A percentile compares a stretch with the other conserved stretches of the same genome.
Evolutionary conservation across 1,140 invertebrate genomes (phyloP).

Genomic region (Matsumurasca onukii): DNA sequence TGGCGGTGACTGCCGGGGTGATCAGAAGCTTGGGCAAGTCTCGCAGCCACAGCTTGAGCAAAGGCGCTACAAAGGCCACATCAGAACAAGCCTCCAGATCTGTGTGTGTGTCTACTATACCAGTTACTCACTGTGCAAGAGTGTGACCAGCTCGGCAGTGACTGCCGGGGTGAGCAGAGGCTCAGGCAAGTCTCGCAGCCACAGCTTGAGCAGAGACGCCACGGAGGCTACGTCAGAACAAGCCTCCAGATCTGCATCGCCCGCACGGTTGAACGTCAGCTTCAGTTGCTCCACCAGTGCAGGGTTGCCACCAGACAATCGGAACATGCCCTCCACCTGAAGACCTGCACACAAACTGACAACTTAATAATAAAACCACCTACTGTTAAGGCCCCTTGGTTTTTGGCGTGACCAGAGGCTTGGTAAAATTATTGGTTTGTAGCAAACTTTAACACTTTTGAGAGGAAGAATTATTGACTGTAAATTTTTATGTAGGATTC

Average conservation of each 20-base stretch:
- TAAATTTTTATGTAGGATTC: too few species aligned
- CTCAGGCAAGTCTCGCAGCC: slow-evolving; percentile 54
- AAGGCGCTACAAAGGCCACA: slow-evolving; percentile 51
- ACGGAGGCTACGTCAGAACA: slow-evolving; percentile 51
- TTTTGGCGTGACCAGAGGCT: too few species aligned
- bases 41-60: slow-evolving; percentile 53
- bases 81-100: slow-evolving; percentile 51
- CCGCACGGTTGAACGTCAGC: slow-evolving; percentile 50
- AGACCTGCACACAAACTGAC: slow-evolving; percentile 45
- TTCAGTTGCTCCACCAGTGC: slow-evolving; percentile 50
- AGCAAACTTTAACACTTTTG: too few species aligned
- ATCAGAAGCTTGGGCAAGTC: slow-evolving; percentile 54
- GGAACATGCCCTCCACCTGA: slow-evolving; percentile 49
- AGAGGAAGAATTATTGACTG: too few species aligned
- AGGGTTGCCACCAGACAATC: slow-evolving; percentile 49
- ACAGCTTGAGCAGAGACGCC: slow-evolving; percentile 52
- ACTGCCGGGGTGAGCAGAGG: slow-evolving; percentile 50
- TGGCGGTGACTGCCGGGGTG: slow-evolving; percentile 46
- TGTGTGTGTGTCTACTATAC: too few species aligned
- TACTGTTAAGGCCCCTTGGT: too few species aligned
- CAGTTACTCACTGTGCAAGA: slow-evolving; percentile 36
- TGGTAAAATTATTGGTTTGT: too few species aligned
- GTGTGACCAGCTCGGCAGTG: slow-evolving; percentile 48
- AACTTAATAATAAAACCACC: too few species aligned
- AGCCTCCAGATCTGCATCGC: slow-evolving; percentile 53